Evolutionary conservation across 2,797 vertebrate species (phyloP).

Genomic region (Falco peregrinus): DNA sequence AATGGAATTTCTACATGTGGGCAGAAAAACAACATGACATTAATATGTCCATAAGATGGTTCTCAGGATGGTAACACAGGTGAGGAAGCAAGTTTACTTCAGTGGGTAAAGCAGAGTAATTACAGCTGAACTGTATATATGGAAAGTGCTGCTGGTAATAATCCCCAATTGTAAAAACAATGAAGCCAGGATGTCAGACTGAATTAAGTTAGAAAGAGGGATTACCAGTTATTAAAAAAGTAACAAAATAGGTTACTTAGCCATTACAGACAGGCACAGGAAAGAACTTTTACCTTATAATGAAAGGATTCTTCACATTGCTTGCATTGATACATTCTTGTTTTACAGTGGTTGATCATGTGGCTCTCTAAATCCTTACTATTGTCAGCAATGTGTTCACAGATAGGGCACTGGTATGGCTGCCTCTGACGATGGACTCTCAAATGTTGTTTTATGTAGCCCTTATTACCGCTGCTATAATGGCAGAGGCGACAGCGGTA

Average conservation of each 20-base stretch:
- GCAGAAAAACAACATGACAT: neutral
- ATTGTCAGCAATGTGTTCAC: constrained; percentile 89
- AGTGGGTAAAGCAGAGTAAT: neutral
- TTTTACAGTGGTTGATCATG: constrained; percentile 97
- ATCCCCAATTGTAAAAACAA: neutral
- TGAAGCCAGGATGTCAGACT: neutral
- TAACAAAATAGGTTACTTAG: neutral
- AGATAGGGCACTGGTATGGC: constrained; percentile 97
- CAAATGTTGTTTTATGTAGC: constrained; percentile 96
- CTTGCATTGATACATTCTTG: constrained; percentile 91
- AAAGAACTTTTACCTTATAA: constrained; percentile 86
- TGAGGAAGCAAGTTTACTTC: neutral
- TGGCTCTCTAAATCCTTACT: constrained; percentile 93
- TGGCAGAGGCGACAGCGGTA: constrained; percentile 93
- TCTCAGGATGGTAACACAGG: neutral
- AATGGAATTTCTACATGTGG: neutral
- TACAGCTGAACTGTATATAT: neutral
- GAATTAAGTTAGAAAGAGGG: neutral
- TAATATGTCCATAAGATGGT: neutral
- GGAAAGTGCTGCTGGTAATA: neutral
- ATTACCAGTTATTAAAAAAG: neutral
- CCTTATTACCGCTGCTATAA: constrained; percentile 94
- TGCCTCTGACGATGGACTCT: constrained; percentile 92
- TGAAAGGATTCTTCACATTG: constrained; percentile 89
- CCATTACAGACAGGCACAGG: neutral